Evolutionary conservation across 2,113 vertebrate species (phyloP), one percentile per base, ranked within the genome.

Genomic region (Poeciliopsis turrubarensis): DNA sequence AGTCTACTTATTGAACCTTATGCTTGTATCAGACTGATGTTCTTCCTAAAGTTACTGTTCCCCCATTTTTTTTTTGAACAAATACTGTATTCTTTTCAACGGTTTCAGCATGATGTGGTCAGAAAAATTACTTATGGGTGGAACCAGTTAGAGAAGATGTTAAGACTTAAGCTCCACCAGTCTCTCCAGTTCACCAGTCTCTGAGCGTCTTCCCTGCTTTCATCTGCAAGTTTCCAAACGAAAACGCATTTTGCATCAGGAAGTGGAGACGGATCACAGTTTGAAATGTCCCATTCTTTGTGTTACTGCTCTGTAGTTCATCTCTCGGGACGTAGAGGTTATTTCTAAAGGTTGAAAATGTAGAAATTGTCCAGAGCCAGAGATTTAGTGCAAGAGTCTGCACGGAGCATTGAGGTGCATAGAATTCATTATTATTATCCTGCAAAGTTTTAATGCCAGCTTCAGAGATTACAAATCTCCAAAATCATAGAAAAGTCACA

Each of bases 161-260:
- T 22, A 73, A 66, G 75, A 65, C 30, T 68, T 61, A 60, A 60
- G 63, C 70, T 74, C 61, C 51, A 30, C 47, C 70, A 61, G 72
- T 85, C 54, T 72, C 79, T 77, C 47, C 72, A 68, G 73, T 57
- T 79, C 71, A 65, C 70, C 54, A 68, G 47, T 71, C 66, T 65
- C 31, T 67, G 41, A 60, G 65, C 79, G 72, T 73, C 69, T 80
- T 71, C 65, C 63, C 64, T 41, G 60, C 0, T 12, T 25, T 67
- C 44, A 62, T 77, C 69, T 68, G 60, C 29, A 71, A n/a, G 4
- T 26, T 71, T 62, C 29, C 8, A 72, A 63, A 57, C 17, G 39
- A 30, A 75, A 61, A 32, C 14, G 11, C 32, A 57, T 81, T 83
- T 75, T 71, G 44, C 62, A 65, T 73, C 41, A 73, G 65, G 62